Base-by-base conservation (phyloP, 1,140 invertebrate species). In the Diorhabda carinulata region DNA sequence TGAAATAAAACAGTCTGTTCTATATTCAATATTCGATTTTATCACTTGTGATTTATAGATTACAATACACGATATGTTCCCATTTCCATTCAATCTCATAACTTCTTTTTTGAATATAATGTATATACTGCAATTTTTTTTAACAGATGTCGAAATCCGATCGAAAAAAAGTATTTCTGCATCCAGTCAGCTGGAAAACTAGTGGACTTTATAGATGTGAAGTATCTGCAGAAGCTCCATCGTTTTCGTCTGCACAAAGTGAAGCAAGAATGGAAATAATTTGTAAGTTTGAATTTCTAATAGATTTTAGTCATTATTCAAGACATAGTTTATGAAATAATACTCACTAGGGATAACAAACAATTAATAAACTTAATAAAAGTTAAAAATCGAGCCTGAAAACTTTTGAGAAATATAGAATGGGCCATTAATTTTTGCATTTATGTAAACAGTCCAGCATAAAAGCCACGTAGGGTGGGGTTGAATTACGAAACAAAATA, bases 131-230 rank as follows among this genome's bases (percentile, higher is more conserved):
- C 25, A 52, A 8, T 52, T 76, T 74, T 61, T 71, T 74, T 59
- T 79, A 81, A 7, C 81, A 89, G 89, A 82, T 83, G 68, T 79
- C 82, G 45, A 78, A 81, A 40, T 90, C 89, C 5, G 83, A 89
- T 72, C 82, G 83, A 64, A 84, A 83, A 63, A 82, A 84, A 72
- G 89, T 93, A 0, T 79, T 84, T 10, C 80, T 93, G 41, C 83
- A 84, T 64, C 82, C 84, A 45, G 85, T 92, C 5, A 88, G 84
- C 47, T 82, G 91, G 61, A 86, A 87, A 77, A 87, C 88, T 2
- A 89, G 86, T 25, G 91, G 91, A 3, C 74, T 85, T 25, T 93
- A 90, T 81, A 85, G 86, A 73, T 93, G 91, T 78, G 91, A 93
- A 81, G 89, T 93, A 68, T 91, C 89, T 66, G 90, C 89, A 0